Conservation (phyloP, 2,113 vertebrate species). For the Xiphophorus maculatus region DNA sequence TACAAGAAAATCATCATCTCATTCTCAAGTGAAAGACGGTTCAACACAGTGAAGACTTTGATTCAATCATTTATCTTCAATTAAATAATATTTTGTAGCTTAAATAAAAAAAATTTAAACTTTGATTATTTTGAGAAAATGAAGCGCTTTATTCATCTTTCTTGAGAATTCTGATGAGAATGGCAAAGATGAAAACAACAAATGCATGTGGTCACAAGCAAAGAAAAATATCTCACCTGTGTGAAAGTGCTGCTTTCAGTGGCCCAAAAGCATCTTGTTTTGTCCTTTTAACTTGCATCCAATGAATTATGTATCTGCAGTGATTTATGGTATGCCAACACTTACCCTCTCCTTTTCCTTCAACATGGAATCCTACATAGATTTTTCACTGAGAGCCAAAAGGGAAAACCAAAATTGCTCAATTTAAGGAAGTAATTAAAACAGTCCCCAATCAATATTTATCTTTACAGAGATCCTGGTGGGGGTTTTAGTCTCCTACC, state of each 20-base stretch:
- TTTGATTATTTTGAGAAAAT: no score
- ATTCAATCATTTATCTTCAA: no score
- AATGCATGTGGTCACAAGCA: slow-evolving; percentile 35
- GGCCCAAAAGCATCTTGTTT: slow-evolving; percentile 80
- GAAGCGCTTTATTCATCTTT: background rate
- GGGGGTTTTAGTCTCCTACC: slow-evolving; percentile 66
- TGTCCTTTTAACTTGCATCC: slow-evolving; percentile 79
- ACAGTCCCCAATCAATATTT: slow-evolving; percentile 84
- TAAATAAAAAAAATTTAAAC: no score
- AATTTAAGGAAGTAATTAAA: slow-evolving; percentile 87
- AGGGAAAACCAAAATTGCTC: slow-evolving; percentile 84
- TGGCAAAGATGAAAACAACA: background rate
- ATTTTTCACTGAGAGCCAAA: slow-evolving; percentile 72
- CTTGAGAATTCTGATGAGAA: slow-evolving; percentile 28
- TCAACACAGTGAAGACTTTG: background rate
- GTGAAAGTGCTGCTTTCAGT: slow-evolving; percentile 77
- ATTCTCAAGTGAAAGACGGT: background rate
- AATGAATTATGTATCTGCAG: slow-evolving; percentile 85
- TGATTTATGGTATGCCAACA: slow-evolving; percentile 83
- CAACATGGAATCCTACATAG: slow-evolving; percentile 66
- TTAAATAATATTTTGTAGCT: no score
- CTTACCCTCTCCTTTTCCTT: slow-evolving; percentile 67
- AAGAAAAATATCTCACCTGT: slow-evolving; percentile 48
- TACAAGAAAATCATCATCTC: background rate
- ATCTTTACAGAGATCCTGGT: slow-evolving; percentile 72